Evolutionary conservation across 2,113 vertebrate species (phyloP).

Genomic region (Erythrocercus mccallii): DNA sequence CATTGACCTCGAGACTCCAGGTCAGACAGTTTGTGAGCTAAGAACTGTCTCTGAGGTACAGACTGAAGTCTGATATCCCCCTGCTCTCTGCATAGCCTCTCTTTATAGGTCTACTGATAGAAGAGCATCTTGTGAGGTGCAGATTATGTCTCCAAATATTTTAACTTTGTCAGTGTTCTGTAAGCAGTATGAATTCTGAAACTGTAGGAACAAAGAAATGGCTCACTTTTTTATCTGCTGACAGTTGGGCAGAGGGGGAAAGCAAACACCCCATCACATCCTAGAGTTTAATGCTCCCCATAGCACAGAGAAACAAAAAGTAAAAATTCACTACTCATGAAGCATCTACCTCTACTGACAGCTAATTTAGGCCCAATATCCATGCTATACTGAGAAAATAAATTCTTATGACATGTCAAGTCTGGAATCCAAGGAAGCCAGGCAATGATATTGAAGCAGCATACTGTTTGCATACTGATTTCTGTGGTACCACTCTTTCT

Average conservation of each 20-base stretch:
- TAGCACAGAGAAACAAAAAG: not conserved
- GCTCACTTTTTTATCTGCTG: not conserved
- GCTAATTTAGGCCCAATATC: conserved; percentile 29
- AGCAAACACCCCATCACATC: not conserved
- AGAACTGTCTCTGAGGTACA: not conserved
- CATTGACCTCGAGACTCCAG: not conserved
- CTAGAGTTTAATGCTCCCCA: not conserved
- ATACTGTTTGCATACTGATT: not conserved
- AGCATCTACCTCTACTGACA: not conserved
- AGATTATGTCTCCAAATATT: not conserved
- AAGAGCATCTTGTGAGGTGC: not conserved
- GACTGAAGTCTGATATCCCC: not conserved
- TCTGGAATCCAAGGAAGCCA: not conserved
- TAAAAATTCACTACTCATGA: not conserved
- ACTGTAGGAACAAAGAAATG: not conserved
- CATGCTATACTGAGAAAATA: not conserved
- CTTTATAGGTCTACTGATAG: not conserved
- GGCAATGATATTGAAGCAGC: not conserved
- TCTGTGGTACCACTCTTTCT: not conserved
- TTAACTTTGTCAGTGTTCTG: not conserved
- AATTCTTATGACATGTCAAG: conserved; percentile 1
- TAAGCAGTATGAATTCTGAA: not conserved
- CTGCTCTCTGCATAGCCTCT: not conserved
- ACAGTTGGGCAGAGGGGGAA: not conserved
- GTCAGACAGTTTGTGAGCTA: not conserved